Percentiles rank a stretch among this genome's conserved stretches.
These are phyloP conservation scores for Colletes latitarsis DNA, from an alignment of 1,140 invertebrate species.

Conservation along the genomic window DNA sequence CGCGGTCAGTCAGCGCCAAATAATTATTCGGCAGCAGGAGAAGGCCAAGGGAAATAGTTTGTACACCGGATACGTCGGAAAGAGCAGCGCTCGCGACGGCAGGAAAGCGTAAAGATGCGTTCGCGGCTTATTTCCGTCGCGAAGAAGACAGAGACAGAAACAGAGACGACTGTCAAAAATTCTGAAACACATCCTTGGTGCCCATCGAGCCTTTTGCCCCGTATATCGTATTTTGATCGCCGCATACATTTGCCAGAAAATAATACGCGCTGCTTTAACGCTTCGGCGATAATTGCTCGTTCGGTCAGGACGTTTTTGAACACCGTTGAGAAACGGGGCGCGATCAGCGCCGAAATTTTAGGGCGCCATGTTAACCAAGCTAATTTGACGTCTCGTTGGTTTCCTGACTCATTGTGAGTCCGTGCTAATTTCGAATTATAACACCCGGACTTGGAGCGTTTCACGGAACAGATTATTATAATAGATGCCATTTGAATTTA, in stretches of 20 bases:
- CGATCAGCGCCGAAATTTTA: neutral
- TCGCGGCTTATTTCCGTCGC: slow-evolving; percentile 21
- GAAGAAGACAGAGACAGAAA: neutral
- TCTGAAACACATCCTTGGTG: neutral
- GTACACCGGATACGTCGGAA: slow-evolving; percentile 48
- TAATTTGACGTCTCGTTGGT: neutral
- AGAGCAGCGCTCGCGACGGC: slow-evolving; percentile 38
- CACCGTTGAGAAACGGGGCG: neutral
- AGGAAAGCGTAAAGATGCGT: slow-evolving; percentile 46
- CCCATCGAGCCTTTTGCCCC: neutral
- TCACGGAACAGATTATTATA: too few species aligned
- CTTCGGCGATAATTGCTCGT: slow-evolving; percentile 22
- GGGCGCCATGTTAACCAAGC: neutral
- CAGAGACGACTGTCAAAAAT: slow-evolving; percentile 14
- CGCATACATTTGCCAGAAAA: neutral
- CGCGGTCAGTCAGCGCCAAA: slow-evolving; percentile 55
- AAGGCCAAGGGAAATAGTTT: slow-evolving; percentile 3
- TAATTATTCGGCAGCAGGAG: slow-evolving; percentile 56
- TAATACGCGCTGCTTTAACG: slow-evolving; percentile 28
- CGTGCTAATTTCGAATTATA: too few species aligned
- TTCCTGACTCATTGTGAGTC: neutral
- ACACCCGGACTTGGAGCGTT: too few species aligned
- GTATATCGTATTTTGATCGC: slow-evolving; percentile 30
- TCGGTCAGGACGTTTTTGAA: neutral
- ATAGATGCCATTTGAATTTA: too few species aligned